phyloP scores from a whole-genome alignment of 2,888 invertebrate species.

The Cheiracanthium punctorium region DNA sequence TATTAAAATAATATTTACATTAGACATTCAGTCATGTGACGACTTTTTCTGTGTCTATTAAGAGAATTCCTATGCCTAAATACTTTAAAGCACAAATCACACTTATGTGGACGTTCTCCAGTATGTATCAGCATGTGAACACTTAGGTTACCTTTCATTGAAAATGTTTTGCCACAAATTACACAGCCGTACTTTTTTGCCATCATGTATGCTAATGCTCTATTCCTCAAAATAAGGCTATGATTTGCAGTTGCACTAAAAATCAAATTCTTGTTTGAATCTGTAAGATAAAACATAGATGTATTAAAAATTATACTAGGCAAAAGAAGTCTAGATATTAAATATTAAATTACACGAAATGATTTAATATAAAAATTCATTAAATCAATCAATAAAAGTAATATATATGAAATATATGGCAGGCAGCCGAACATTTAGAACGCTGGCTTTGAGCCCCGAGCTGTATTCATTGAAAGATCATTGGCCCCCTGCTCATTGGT shows the following conservation, averaged over 20 bases:
- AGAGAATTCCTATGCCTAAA: conserved; percentile 59
- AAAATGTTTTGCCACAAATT: conserved; percentile 59
- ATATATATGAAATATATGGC: no score
- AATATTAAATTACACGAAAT: no score
- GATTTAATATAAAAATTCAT: no score
- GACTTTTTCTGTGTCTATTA: conserved; percentile 46
- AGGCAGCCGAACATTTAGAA: no score
- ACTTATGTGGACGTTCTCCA: conserved; percentile 53
- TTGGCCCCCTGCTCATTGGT: no score
- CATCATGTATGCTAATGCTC: neutral
- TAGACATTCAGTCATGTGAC: conserved; percentile 22
- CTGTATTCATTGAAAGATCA: no score
- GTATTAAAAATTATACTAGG: no score
- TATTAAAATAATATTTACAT: no score
- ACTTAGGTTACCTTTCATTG: conserved; percentile 55
- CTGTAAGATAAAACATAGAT: neutral
- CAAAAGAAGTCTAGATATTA: no score
- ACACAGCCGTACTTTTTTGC: conserved; percentile 36
- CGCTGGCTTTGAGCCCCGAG: no score
- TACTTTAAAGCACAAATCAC: conserved; percentile 54
- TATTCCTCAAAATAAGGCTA: neutral
- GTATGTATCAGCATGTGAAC: conserved; percentile 65
- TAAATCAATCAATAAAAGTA: no score
- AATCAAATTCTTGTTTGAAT: conserved; percentile 2
- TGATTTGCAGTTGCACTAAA: conserved; percentile 18